Conservation (phyloP, 2,888 invertebrate species). For the Hipparchia semele region DNA sequence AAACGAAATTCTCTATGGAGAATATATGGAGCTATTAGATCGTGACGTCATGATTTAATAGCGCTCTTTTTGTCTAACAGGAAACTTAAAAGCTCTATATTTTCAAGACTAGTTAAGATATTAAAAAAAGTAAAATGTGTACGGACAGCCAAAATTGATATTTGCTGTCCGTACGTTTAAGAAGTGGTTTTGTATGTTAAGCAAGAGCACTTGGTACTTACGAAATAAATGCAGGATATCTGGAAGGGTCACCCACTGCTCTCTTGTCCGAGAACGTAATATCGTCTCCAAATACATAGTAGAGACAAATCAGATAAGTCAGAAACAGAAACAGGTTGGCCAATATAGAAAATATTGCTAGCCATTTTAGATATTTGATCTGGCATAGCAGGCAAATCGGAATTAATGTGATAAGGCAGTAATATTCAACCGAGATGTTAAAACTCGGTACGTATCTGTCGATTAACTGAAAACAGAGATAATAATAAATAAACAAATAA, state of each 20-base stretch:
- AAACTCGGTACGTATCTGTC: constrained; percentile 64
- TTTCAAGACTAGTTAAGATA: too few species aligned
- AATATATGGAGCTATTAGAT: too few species aligned
- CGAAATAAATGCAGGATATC: constrained; percentile 93
- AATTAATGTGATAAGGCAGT: constrained; percentile 66
- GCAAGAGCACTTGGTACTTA: constrained; percentile 53
- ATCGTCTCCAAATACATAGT: constrained; percentile 87
- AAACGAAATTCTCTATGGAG: too few species aligned
- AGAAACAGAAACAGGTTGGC: constrained; percentile 92
- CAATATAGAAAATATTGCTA: constrained; percentile 94
- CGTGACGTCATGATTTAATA: too few species aligned
- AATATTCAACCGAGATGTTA: constrained; percentile 67
- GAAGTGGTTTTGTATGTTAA: neutral
- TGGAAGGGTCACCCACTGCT: constrained; percentile 78
- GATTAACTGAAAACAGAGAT: constrained; percentile 62
- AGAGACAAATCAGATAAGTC: constrained; percentile 93
- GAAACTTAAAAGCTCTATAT: too few species aligned
- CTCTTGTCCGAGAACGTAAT: constrained; percentile 76
- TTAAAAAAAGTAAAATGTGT: too few species aligned
- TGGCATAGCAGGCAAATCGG: constrained; percentile 71
- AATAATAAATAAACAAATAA: neutral
- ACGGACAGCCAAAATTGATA: too few species aligned
- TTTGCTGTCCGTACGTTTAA: neutral
- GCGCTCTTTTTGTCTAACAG: too few species aligned
- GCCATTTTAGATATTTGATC: constrained; percentile 89